Evolutionary conservation across 1,140 invertebrate species (phyloP), one percentile per base, ranked within the genome.

Genomic region (Trypoxylus dichotomus): DNA sequence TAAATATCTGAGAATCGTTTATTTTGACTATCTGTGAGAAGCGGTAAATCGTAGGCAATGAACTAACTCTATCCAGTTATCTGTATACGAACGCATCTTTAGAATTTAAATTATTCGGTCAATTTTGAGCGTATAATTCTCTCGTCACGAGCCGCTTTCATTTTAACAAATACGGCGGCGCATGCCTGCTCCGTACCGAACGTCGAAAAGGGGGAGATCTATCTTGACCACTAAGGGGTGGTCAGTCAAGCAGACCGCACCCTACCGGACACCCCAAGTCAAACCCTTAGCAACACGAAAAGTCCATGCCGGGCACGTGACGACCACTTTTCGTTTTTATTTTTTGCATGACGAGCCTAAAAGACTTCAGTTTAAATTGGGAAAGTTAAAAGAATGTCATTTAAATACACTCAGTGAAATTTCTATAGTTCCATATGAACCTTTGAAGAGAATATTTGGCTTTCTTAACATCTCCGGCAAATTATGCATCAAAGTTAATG

Each of bases 201-300:
- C 37, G 27, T 5, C 7, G 27, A 29, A 27, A 43, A 54, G 41
- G 74, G 74, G 41, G 74, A 76, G 75, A 60, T 11, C 7, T n/a
- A n/a, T 75, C 74, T 75, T 82, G 82, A 82, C 82, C 82, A 81
- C 79, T 80, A 79, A 78, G 74, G 81, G 82, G 80, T 82, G 82
- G 80, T 81, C 82, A 82, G 79, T 80, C 78, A 80, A 81, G 80
- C 80, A 81, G 79, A 81, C 82, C 79, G 78, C 78, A 77, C 80
- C 82, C 78, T 77, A 76, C 77, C 72, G 79, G 68, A 58, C 78
- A 76, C 75, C 76, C 73, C 42, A 54, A 76, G 32, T 77, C 79
- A 77, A 60, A 63, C 80, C 79, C 74, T 47, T 47, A 74, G 42
- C 19, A 24, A 63, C 19, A n/a, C 19, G 19, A 19, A 63, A 19